Percentiles rank a stretch among this genome's conserved stretches.
Conservation (phyloP, 2,797 vertebrate species). For the Crax fasciolata region DNA sequence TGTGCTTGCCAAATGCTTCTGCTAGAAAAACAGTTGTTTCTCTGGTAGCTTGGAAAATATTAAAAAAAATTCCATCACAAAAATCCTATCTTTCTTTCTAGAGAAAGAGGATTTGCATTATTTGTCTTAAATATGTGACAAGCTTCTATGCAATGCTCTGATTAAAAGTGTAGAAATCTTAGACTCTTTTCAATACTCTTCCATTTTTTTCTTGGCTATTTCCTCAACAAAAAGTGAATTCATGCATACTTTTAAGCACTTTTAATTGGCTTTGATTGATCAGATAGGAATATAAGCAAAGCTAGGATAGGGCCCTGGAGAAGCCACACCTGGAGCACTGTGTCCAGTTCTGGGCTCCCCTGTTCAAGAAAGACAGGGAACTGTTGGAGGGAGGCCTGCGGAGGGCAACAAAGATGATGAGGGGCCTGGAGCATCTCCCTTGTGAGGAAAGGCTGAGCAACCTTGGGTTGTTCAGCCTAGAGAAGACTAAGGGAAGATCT, state of each 20-base stretch:
- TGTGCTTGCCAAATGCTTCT: not conserved
- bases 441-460: not conserved
- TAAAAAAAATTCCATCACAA: not conserved
- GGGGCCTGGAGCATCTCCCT: not conserved
- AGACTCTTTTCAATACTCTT: not conserved
- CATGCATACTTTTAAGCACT: not conserved
- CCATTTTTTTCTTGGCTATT: not conserved
- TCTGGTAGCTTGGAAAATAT: not conserved
- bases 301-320: not conserved
- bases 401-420: not conserved
- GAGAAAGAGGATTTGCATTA: not conserved
- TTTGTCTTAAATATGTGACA: not conserved
- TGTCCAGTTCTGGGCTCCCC: not conserved
- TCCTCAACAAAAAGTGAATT: not conserved
- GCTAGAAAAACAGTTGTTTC: not conserved
- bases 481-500: not conserved
- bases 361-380: not conserved
- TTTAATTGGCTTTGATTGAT: not conserved
- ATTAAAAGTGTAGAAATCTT: not conserved
- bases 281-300: not conserved
- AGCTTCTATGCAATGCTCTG: not conserved
- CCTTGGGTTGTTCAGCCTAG: not conserved
- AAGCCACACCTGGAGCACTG: not conserved
- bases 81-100: not conserved
- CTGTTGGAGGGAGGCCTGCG: not conserved